A percentile compares a stretch with the other conserved stretches of the same genome.
Evolutionary conservation across 2,888 invertebrate genomes (phyloP).

Genomic region (Neelides folsomi): DNA sequence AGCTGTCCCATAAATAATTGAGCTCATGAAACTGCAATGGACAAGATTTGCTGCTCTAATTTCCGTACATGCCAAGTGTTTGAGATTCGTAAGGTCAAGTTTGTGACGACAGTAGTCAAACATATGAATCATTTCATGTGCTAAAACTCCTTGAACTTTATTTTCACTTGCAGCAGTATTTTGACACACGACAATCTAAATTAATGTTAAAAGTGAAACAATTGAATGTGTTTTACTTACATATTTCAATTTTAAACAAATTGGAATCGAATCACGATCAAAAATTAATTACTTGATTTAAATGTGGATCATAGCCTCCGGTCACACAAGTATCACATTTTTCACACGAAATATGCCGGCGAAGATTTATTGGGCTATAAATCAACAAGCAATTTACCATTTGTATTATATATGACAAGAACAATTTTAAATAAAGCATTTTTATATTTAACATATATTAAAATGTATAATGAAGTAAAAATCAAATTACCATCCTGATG

Average conservation of each 20-base stretch:
- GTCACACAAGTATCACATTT: conserved; percentile 68
- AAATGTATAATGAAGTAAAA: conserved; percentile 2
- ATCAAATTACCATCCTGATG: conserved; percentile 56
- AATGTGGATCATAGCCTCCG: conserved; percentile 76
- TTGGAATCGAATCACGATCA: too few species aligned
- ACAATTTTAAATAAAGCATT: too few species aligned
- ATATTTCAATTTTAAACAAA: too few species aligned
- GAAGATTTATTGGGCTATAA: conserved; percentile 63
- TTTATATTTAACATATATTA: not conserved
- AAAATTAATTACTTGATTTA: conserved; percentile 59
- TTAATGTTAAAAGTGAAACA: conserved; percentile 24
- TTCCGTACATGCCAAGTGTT: conserved; percentile 90
- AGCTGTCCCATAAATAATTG: conserved; percentile 63
- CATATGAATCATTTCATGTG: conserved; percentile 93
- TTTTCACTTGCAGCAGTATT: conserved; percentile 58
- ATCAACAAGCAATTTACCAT: conserved; percentile 45
- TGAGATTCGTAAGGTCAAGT: conserved; percentile 72
- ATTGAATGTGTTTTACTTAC: too few species aligned
- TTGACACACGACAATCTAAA: conserved; percentile 76
- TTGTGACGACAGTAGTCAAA: conserved; percentile 84
- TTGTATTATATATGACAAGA: not conserved
- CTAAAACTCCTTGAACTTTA: conserved; percentile 63
- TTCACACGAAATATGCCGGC: conserved; percentile 85
- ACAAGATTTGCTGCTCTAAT: conserved; percentile 86
- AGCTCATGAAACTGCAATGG: conserved; percentile 77